Conservation (phyloP, 2,888 invertebrate genomes). For the Nasonia oneida region DNA sequence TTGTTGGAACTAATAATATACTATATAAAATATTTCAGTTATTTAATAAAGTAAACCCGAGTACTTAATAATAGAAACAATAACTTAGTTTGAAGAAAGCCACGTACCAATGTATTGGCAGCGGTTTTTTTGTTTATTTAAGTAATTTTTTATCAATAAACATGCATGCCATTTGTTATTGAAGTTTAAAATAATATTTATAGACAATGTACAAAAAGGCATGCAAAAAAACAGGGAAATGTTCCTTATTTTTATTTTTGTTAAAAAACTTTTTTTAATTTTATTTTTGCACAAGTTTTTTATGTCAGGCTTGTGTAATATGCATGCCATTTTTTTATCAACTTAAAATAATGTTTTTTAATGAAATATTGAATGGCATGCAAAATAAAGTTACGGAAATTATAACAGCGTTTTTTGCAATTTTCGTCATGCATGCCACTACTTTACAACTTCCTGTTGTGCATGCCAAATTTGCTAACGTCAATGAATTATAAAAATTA, state of each 20-base stretch:
- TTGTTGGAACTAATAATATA: no score
- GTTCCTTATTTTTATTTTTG: neutral
- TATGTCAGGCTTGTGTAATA: neutral
- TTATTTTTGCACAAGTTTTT: neutral
- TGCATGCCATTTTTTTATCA: neutral
- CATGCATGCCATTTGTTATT: conserved; percentile 1
- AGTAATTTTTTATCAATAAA: neutral
- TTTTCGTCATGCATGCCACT: neutral
- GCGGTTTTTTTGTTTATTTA: neutral
- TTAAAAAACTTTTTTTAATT: neutral
- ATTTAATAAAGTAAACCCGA: no score
- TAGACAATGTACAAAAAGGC: neutral
- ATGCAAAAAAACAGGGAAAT: neutral
- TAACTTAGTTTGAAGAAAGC: no score
- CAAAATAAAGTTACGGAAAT: neutral
- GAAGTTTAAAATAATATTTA: neutral
- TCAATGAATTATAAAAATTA: neutral
- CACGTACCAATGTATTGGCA: no score
- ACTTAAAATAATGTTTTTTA: neutral
- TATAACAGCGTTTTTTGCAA: neutral
- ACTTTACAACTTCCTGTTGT: neutral
- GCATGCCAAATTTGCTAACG: neutral
- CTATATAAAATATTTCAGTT: no score
- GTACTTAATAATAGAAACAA: no score
- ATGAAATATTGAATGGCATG: neutral